A percentile compares a stretch with the other conserved stretches of the same genome.
phyloP scores from a whole-genome alignment of 2,888 invertebrate genomes.

The Lepeophtheirus nordmannii region DNA sequence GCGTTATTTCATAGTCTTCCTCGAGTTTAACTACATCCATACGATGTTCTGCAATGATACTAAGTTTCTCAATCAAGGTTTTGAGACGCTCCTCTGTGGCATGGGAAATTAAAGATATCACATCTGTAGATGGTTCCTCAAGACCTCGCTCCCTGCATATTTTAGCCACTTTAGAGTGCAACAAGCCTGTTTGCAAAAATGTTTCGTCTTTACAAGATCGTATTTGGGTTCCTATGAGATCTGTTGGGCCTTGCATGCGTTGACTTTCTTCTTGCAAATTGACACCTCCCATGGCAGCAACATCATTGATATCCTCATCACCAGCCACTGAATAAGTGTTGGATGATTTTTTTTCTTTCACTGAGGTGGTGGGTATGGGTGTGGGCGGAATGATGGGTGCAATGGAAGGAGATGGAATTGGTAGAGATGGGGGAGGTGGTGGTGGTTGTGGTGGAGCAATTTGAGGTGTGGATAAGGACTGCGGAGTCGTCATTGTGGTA shows the following conservation, averaged over 20 bases:
- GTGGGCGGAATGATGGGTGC: slow-evolving; percentile 2
- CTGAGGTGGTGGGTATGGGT: neutral
- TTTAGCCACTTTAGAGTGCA: slow-evolving; percentile 60
- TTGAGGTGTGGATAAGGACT: neutral
- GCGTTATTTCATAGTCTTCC: slow-evolving; percentile 31
- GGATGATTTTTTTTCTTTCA: slow-evolving; percentile 23
- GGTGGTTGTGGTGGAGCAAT: slow-evolving; percentile 5
- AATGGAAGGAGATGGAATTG: neutral
- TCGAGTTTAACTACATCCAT: slow-evolving; percentile 63
- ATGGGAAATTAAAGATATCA: slow-evolving; percentile 77
- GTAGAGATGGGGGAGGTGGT: neutral
- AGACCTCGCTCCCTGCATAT: slow-evolving; percentile 50
- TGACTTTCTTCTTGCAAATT: slow-evolving; percentile 91
- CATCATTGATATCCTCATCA: slow-evolving; percentile 94
- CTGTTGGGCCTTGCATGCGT: slow-evolving; percentile 75
- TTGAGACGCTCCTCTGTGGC: slow-evolving; percentile 84
- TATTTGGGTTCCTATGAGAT: slow-evolving; percentile 73
- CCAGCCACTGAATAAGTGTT: slow-evolving; percentile 40
- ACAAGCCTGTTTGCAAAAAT: slow-evolving; percentile 57
- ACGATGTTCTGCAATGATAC: slow-evolving; percentile 83
- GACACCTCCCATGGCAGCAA: slow-evolving; percentile 96
- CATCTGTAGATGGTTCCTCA: slow-evolving; percentile 68
- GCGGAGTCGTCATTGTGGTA: slow-evolving; percentile 4
- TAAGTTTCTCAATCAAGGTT: slow-evolving; percentile 73
- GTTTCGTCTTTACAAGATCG: slow-evolving; percentile 83